phyloP scores from a whole-genome alignment of 2,113 vertebrate genomes.

The Uria lomvia region DNA sequence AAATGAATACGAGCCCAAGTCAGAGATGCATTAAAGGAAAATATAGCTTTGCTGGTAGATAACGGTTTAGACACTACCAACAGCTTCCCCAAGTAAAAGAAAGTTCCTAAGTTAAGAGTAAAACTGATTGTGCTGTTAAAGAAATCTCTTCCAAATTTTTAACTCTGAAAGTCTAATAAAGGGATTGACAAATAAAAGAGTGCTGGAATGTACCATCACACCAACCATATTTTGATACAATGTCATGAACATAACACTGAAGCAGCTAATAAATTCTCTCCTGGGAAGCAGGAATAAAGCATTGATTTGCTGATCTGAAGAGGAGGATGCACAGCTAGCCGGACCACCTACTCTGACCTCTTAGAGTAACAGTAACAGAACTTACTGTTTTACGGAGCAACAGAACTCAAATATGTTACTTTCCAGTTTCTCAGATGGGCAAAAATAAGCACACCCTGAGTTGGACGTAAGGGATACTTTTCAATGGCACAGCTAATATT shows the following conservation, averaged over 20 bases:
- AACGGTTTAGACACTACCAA: not conserved
- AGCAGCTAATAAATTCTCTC: not conserved
- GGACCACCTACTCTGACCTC: not conserved
- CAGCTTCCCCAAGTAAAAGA: not conserved
- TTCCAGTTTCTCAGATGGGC: not conserved
- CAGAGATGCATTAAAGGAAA: conserved; percentile 25
- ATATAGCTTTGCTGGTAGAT: not conserved
- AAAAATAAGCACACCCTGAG: not conserved
- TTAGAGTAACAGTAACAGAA: not conserved
- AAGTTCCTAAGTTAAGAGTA: not conserved
- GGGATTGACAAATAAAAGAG: not conserved
- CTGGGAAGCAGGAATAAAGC: not conserved
- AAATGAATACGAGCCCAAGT: conserved; percentile 18
- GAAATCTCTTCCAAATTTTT: not conserved
- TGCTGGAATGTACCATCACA: not conserved
- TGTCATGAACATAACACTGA: not conserved
- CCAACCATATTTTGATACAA: not conserved
- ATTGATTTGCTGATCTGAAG: not conserved
- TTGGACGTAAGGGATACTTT: not conserved
- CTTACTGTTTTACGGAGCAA: not conserved
- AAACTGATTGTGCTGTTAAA: not conserved
- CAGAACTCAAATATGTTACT: not conserved
- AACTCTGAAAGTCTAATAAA: not conserved
- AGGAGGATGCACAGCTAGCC: not conserved
- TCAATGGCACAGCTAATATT: not conserved